Evolutionary conservation across 2,113 vertebrate genomes (phyloP).

Genomic region (Periophthalmodon schlosseri): DNA sequence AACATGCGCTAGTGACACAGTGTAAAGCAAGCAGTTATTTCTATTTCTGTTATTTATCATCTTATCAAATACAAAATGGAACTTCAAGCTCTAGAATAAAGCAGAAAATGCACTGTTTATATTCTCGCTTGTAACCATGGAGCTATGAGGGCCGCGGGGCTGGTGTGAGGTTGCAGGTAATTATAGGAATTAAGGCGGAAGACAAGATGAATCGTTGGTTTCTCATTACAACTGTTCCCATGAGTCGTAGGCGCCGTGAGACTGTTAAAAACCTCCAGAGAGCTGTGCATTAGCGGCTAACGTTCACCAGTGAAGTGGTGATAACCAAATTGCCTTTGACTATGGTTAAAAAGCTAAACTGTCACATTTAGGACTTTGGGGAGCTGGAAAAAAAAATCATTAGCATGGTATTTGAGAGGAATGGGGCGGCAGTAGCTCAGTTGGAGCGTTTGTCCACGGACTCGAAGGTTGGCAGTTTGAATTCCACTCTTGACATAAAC

Average conservation of each 20-base stretch:
- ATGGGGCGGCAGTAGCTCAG: too few species aligned
- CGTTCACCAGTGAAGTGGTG: conserved; percentile 12
- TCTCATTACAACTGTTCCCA: conserved; percentile 31
- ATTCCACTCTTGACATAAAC: too few species aligned
- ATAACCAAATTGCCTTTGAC: conserved; percentile 19
- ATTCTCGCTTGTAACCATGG: neutral
- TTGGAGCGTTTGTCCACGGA: too few species aligned
- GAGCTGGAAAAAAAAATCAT: neutral
- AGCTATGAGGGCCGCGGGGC: neutral
- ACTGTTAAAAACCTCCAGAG: conserved; percentile 34
- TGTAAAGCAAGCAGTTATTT: too few species aligned
- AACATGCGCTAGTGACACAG: too few species aligned
- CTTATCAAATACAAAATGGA: too few species aligned
- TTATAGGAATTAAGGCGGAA: conserved; percentile 35
- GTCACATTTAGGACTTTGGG: conserved; percentile 21
- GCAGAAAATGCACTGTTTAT: neutral
- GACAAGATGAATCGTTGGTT: conserved; percentile 19
- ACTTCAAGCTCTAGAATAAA: too few species aligned
- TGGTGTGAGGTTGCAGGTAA: conserved; percentile 27
- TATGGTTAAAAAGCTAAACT: conserved; percentile 10
- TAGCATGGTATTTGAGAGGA: too few species aligned
- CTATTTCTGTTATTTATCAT: too few species aligned
- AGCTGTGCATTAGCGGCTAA: conserved; percentile 16
- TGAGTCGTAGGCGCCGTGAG: conserved; percentile 11
- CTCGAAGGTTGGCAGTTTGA: too few species aligned